A percentile compares a stretch with the other conserved stretches of the same genome.
Evolutionary conservation across 2,113 vertebrate species (phyloP).

Genomic region (Mastomys coucha): DNA sequence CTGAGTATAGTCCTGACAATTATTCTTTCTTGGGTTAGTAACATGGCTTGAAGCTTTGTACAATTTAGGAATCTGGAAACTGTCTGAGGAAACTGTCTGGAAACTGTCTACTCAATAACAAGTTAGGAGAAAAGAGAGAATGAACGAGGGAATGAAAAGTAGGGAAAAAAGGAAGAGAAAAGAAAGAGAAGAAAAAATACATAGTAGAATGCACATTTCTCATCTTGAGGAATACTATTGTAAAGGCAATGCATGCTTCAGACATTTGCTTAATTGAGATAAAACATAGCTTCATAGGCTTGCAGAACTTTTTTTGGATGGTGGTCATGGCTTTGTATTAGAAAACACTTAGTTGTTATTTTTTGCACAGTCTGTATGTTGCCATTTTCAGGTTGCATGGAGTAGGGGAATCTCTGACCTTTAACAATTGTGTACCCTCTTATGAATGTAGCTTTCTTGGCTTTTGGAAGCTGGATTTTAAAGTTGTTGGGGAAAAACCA

Average conservation of each 20-base stretch:
- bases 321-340: neutral
- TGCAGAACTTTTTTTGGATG: neutral
- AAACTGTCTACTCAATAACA: neutral
- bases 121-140: neutral
- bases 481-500: neutral
- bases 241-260: neutral
- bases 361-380: constrained; percentile 40
- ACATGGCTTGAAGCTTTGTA: neutral
- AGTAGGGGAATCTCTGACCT: neutral
- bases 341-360: constrained; percentile 50
- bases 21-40: constrained; percentile 20
- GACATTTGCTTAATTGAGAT: constrained; percentile 54
- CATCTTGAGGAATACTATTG: neutral
- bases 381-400: constrained; percentile 38
- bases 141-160: neutral
- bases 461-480: constrained; percentile 50
- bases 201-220: neutral
- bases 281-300: neutral
- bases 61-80: neutral
- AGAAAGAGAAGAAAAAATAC: neutral
- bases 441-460: neutral
- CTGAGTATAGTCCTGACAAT: neutral
- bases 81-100: neutral
- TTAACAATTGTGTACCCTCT: constrained; percentile 50
- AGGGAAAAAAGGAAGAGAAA: neutral